Percentiles rank a stretch among this genome's conserved stretches.
These are phyloP conservation scores for Aphidius gifuensis DNA, from an alignment of 1,140 invertebrate species.

Conservation along the genomic window DNA sequence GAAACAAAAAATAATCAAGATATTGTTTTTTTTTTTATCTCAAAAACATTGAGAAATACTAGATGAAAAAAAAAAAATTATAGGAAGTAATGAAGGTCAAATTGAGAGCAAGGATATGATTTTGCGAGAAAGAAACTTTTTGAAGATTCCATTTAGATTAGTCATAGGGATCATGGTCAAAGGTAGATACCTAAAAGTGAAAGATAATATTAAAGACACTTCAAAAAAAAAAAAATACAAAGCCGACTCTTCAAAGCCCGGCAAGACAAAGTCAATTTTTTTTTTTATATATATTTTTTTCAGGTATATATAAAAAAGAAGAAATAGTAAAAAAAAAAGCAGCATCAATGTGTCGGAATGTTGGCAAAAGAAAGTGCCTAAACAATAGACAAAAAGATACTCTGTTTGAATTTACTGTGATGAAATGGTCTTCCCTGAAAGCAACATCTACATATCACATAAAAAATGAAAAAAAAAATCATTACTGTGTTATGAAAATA, in stretches of 20 bases:
- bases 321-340: background rate
- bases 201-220: slow-evolving; percentile 13
- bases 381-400: background rate
- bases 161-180: slow-evolving; percentile 21
- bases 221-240: slow-evolving; percentile 9
- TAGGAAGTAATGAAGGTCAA: slow-evolving; percentile 22
- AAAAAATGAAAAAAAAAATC: too few relatives aligned
- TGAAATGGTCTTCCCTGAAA: too few relatives aligned
- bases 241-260: too few relatives aligned
- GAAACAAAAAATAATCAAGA: background rate
- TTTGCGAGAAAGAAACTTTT: slow-evolving; percentile 29
- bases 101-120: slow-evolving; percentile 1
- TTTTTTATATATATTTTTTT: too few relatives aligned
- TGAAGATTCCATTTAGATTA: slow-evolving; percentile 37
- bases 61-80: background rate
- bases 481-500: too few relatives aligned
- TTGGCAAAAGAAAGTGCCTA: slow-evolving; percentile 1
- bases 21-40: background rate
- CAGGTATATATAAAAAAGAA: background rate
- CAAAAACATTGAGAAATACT: slow-evolving; percentile 1
- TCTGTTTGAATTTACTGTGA: too few relatives aligned
- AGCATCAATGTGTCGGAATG: background rate
- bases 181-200: slow-evolving; percentile 5
- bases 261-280: too few relatives aligned
- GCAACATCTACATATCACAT: too few relatives aligned